phyloP scores from a whole-genome alignment of 2,113 vertebrate genomes.

The Pelecanus crispus region DNA sequence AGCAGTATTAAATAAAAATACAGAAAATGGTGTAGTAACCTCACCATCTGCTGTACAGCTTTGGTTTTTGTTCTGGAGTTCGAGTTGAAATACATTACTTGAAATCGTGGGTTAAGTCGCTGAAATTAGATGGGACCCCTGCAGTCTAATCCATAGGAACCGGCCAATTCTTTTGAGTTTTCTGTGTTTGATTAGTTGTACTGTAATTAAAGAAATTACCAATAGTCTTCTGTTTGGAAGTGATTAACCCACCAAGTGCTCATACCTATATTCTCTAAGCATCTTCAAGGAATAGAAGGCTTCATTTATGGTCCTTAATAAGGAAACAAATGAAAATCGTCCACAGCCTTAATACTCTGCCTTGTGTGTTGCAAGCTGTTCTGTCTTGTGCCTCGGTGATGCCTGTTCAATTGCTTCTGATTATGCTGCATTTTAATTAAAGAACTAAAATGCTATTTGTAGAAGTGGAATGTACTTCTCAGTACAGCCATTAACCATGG shows the following conservation, averaged over 20 bases:
- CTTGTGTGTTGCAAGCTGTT: slow-evolving; percentile 32
- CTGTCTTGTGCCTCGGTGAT: background rate
- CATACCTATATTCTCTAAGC: slow-evolving; percentile 46
- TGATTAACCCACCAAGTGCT: slow-evolving; percentile 52
- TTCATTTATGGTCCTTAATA: slow-evolving; percentile 45
- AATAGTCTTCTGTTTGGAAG: slow-evolving; percentile 36
- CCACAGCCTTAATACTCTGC: background rate
- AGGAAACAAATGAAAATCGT: slow-evolving; percentile 33
- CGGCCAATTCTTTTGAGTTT: slow-evolving; percentile 70
- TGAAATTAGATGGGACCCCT: slow-evolving; percentile 72
- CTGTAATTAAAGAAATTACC: slow-evolving; percentile 79
- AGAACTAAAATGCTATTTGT: background rate
- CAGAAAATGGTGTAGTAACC: slow-evolving; percentile 60
- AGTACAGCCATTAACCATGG: background rate
- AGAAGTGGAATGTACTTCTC: background rate
- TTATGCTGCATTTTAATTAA: slow-evolving; percentile 44
- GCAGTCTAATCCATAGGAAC: slow-evolving; percentile 74
- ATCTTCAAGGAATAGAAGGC: slow-evolving; percentile 3
- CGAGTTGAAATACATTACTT: slow-evolving; percentile 55
- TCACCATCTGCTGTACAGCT: slow-evolving; percentile 83
- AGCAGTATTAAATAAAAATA: slow-evolving; percentile 3
- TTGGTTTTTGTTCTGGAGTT: slow-evolving; percentile 71
- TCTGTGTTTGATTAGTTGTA: slow-evolving; percentile 78
- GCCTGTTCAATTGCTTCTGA: background rate
- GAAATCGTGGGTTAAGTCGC: slow-evolving; percentile 66